Evolutionary conservation across 2,797 vertebrate species (phyloP), one percentile per base, ranked within the genome.

Genomic region (Telmatherina bonti): DNA sequence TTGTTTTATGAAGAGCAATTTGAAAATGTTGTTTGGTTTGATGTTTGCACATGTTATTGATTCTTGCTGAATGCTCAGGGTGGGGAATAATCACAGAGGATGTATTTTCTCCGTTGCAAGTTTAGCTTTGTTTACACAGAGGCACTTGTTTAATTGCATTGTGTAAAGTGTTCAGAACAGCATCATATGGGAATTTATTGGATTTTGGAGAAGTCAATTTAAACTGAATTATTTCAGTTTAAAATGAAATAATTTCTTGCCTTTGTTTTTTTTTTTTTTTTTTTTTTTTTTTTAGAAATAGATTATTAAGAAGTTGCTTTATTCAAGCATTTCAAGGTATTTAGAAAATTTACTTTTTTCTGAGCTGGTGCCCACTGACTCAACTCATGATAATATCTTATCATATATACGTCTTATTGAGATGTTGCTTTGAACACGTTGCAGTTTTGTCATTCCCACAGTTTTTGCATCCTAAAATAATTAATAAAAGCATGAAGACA

Each of bases 21-120:
- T 85, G 47, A 64, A 81, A 89, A 89, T 89, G 76, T 51, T 89
- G 83, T 93, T 91, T 90, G 83, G 80, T 87, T 83, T 84, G 79
- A 89, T 91, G 85, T 93, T 93, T 93, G 90, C 84, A 81, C 82
- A 64, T 91, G 87, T 93, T 92, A 93, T 93, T 92, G 93, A 93
- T 92, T 93, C 87, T 88, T 82, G 79, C 88, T 74, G 82, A 91
- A 82, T 74, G 83, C 86, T 87, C 67, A 72, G 76, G 73, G 87
- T 81, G 82, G 84, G 88, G 89, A 92, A 94, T 93, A 92, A 91
- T 88, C 86, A 82, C 70, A 74, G 84, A 77, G 62, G 75, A 93
- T 91, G 82, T 88, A 90, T 91, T 88, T 83, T 89, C 58, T 85
- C 55, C 12, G 29, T 82, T 76, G 86, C 87, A 90, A 88, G 71